These are phyloP conservation scores for Cheilosia variabilis DNA, from an alignment of 2,888 invertebrate genomes.

Conservation along the genomic window DNA sequence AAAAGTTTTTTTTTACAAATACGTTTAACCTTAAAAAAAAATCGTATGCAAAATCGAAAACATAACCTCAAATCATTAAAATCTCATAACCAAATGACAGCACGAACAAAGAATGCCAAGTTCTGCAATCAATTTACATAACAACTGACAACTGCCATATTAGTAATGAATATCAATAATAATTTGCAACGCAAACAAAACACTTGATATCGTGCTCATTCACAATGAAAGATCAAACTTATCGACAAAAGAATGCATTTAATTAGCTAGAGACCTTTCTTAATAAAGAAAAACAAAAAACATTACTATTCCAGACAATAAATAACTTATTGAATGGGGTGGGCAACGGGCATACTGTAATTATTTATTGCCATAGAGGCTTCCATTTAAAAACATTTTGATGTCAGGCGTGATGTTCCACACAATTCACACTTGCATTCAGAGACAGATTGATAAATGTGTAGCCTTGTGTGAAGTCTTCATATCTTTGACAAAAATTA, in stretches of 20 bases:
- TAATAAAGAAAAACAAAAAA: conserved; percentile 21
- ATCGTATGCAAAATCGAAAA: no score
- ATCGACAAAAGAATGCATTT: conserved; percentile 18
- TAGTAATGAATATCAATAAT: background rate
- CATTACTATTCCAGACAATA: conserved; percentile 28
- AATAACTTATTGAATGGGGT: conserved; percentile 40
- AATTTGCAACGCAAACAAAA: conserved; percentile 2
- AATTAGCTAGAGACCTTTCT: background rate
- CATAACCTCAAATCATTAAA: no score
- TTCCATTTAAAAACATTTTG: conserved; percentile 39
- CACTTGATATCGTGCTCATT: background rate
- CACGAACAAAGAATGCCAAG: no score
- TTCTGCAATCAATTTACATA: no score
- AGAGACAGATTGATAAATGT: conserved; percentile 37
- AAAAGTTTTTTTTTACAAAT: no score
- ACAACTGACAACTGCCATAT: no score
- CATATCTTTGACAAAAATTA: conserved; percentile 24
- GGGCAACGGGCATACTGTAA: background rate
- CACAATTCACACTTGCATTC: conserved; percentile 24
- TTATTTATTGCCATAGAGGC: conserved; percentile 37
- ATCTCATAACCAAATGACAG: no score
- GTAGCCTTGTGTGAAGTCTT: conserved; percentile 14
- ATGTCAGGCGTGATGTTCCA: conserved; percentile 36
- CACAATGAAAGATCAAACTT: background rate
- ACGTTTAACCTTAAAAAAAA: no score